phyloP scores from a whole-genome alignment of 30 jellyfish, hydroid and myxozoan species.

The Calvadosia cruxmelitensis region DNA sequence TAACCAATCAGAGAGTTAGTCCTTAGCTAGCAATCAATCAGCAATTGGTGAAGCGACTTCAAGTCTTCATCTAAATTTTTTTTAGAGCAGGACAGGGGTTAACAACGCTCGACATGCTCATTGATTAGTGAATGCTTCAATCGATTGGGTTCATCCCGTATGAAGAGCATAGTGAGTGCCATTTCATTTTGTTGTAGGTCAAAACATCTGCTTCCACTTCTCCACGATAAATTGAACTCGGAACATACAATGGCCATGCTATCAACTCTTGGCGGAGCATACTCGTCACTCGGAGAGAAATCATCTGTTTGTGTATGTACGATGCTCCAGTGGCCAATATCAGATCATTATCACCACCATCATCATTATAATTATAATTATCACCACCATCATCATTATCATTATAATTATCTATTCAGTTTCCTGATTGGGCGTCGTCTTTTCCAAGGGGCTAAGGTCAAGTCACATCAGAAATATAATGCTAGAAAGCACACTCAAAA shows the following conservation, averaged over 20 bases:
- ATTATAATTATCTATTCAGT: not conserved
- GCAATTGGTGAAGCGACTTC: not conserved
- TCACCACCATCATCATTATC: not conserved
- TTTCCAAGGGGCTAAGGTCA: no score
- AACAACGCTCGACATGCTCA: no score
- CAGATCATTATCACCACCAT: not conserved
- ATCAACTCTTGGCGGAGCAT: constrained; percentile 95
- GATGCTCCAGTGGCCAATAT: not conserved
- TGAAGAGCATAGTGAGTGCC: no score
- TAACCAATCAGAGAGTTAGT: no score
- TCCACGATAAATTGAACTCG: constrained; percentile 29
- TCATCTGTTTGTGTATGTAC: constrained; percentile 41
- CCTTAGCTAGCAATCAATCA: no score
- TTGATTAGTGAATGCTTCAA: no score
- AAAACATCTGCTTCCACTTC: constrained; percentile 37
- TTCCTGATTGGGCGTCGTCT: no score
- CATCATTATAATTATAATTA: not conserved
- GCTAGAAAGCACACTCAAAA: no score
- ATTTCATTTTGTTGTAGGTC: constrained; percentile 33
- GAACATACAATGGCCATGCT: constrained; percentile 77
- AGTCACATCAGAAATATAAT: no score
- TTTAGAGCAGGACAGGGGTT: no score
- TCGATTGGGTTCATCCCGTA: no score
- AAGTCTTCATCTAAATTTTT: no score
- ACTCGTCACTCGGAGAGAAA: constrained; percentile 81